Base-by-base conservation (phyloP, 2,888 invertebrate species). In the Apotomis betuletana region DNA sequence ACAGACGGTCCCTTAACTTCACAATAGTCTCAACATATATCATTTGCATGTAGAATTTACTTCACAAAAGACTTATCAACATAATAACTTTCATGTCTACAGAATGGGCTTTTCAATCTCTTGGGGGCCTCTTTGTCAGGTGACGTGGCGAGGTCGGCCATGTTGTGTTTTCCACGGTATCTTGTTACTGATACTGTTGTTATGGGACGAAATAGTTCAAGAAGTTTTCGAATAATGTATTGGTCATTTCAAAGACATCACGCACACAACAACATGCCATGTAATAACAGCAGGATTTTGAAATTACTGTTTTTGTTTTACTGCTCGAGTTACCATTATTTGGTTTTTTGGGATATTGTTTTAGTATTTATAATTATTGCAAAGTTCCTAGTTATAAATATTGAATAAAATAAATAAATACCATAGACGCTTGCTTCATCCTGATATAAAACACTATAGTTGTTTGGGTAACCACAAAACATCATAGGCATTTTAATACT, bases 21-120 rank as follows among this genome's bases (percentile, higher is more conserved):
- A 59, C 70, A 64, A 60, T 64, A 57, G 60, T 15, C 46, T 60
- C 65, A 55, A 46, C 55, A 61, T 67, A 61, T 61, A 70, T 55
- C 27, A 71, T 71, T 61, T 51, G 51, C 67, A 67, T 59, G 27
- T 62, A 57, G 59, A 72, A 54, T 67, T 27, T 57, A 62, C 13
- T 64, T 63, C 44, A 72, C 67, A 72, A 72, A 68, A 67, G 67
- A 67, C 71, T 70, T 70, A 70, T 67, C 67, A 67, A 62, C 67
- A 67, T 72, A 72, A 72, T 67, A 72, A 72, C 67, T 68, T 72
- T 72, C 60, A 15, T 65, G 67, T 71, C 65, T 57, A 59, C 58
- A 67, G 61, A 72, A 72, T 72, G 46, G 67, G 62, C 72, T 59
- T 67, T 72, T 46, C 67, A 72, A 46, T 72, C 67, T 67, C 72